These are phyloP conservation scores for Ceramica pisi DNA, from an alignment of 2,888 invertebrate genomes.

Conservation along the genomic window DNA sequence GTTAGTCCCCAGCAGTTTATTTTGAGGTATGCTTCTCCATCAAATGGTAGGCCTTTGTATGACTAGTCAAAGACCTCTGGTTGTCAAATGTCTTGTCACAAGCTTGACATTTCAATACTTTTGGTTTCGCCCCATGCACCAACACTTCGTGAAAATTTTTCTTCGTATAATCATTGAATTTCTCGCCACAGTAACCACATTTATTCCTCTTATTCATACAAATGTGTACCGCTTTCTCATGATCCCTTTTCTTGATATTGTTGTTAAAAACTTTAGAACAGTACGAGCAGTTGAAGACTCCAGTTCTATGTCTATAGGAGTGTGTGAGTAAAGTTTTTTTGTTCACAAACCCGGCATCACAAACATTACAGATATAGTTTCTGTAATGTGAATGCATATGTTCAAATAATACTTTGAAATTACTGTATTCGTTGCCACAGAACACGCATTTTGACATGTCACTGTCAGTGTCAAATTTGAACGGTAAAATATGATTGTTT, in stretches of 20 bases:
- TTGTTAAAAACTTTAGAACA: constrained; percentile 76
- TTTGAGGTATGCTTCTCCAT: constrained; percentile 68
- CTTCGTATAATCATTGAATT: constrained; percentile 82
- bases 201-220: constrained; percentile 72
- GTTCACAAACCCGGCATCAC: constrained; percentile 85
- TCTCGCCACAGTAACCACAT: constrained; percentile 79
- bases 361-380: constrained; percentile 88
- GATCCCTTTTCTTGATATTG: constrained; percentile 72
- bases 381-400: constrained; percentile 81
- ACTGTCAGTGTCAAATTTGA: constrained; percentile 67
- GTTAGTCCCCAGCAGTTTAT: constrained; percentile 13
- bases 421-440: constrained; percentile 70
- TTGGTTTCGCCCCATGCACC: constrained; percentile 80
- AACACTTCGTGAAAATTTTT: constrained; percentile 81
- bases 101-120: constrained; percentile 83
- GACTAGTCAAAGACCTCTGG: constrained; percentile 85
- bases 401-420: constrained; percentile 76
- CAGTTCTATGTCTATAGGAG: constrained; percentile 78
- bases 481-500: constrained; percentile 75
- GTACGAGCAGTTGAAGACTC: constrained; percentile 71
- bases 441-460: constrained; percentile 65
- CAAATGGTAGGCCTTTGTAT: constrained; percentile 81
- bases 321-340: constrained; percentile 70
- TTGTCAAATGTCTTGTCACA: constrained; percentile 87
- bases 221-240: constrained; percentile 74